Base-by-base conservation (phyloP, 2,797 vertebrate species). In the Acrossocheilus wenchowensis region DNA sequence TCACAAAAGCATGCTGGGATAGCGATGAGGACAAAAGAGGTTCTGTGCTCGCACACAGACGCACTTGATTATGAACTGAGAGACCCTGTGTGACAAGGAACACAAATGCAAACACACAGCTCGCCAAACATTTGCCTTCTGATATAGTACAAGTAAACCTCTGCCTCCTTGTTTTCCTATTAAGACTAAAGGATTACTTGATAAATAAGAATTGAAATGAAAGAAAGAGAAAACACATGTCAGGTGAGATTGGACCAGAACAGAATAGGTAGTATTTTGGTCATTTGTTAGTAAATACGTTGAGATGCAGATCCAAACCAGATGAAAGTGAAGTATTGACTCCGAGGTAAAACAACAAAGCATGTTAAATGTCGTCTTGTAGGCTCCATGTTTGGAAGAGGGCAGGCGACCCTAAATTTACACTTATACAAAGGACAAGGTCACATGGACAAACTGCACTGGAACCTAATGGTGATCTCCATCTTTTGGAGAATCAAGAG, bases 31-130 rank as follows among this genome's bases (percentile, higher is more conserved):
- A 89, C 89, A 89, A 88, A 87, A 88, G 84, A 60, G 73, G 39
- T 74, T 89, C 84, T 89, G 82, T 89, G 64, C 43, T 85, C 48
- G 41, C 62, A 82, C 86, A 85, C 83, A 85, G 84, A 30, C 54
- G 60, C 36, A 4, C 80, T 84, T 88, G 41, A 88, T 68, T 34
- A 73, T 71, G 69, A 68, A 50, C 62, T 78, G 57, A 81, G 43
- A 66, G 36, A 81, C 80, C 60, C 71, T 57, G 66, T 60, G 62
- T 62, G 78, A 83, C 48, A 84, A n/a, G 14, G 26, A 77, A 85
- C 79, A 82, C 66, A 84, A 64, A 73, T 69, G 30, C 72, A 43
- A 75, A 66, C 85, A 82, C 54, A 73, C 66, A 15, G 34, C 8
- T 83, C 14, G 8, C 15, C 73, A 88, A 83, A 88, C 43, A 72